phyloP scores from a whole-genome alignment of 1,140 invertebrate genomes.

The Ephestia elutella region DNA sequence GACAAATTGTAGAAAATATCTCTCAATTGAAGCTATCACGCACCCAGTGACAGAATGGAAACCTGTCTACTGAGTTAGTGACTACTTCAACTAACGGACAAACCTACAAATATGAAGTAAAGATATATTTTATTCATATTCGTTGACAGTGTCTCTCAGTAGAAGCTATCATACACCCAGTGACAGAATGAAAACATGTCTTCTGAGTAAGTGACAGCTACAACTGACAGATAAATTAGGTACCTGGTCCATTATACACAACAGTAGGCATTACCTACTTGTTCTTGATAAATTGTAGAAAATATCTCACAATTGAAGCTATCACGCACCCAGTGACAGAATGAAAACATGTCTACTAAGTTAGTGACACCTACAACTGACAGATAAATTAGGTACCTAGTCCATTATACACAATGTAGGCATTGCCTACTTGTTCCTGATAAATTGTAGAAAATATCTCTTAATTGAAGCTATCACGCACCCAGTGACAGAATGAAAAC shows the following conservation, averaged over 20 bases:
- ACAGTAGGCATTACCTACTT: no score
- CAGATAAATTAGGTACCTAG: no score
- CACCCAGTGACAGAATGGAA: constrained; percentile 29
- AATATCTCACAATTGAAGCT: neutral
- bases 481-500: constrained; percentile 33
- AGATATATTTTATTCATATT: neutral
- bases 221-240: constrained; percentile 63
- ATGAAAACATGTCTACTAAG: constrained; percentile 29
- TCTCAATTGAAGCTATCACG: constrained; percentile 3
- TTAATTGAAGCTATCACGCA: constrained; percentile 8
- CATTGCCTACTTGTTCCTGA: no score
- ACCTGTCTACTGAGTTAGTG: constrained; percentile 23
- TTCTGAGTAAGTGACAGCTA: constrained; percentile 23
- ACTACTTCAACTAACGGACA: constrained; percentile 11
- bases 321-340: constrained; percentile 33
- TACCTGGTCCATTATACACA: no score
- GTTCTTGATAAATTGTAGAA: neutral
- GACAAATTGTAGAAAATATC: neutral
- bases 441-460: neutral
- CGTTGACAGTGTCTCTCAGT: neutral
- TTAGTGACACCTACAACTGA: neutral
- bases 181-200: constrained; percentile 32
- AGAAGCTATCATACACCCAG: constrained; percentile 24
- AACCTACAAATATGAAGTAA: neutral
- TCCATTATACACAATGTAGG: no score